Conservation (phyloP, 2,113 vertebrate species). For the Eonycteris spelaea region DNA sequence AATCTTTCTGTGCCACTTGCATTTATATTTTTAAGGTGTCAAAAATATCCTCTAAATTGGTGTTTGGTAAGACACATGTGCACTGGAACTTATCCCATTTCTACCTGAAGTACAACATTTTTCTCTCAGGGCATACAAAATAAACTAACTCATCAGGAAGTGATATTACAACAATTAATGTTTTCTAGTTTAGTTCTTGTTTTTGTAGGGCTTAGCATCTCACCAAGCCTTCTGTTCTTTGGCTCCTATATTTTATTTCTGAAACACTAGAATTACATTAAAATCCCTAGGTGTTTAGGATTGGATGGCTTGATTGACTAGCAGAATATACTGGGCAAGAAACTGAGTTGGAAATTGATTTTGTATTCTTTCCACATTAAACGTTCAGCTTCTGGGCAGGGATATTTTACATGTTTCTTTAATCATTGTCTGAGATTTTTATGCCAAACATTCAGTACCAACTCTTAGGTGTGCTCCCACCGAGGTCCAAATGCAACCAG, state of each 20-base stretch:
- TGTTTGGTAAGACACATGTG: background rate
- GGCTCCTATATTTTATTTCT: slow-evolving; percentile 3
- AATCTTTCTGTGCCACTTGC: background rate
- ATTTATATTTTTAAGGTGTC: background rate
- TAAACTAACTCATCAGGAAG: background rate
- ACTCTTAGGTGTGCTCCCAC: background rate
- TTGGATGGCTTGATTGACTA: background rate
- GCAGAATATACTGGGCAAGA: slow-evolving; percentile 9
- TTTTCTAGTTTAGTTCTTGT: background rate
- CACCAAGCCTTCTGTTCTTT: background rate
- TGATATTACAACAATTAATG: background rate
- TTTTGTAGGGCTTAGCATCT: slow-evolving; percentile 35
- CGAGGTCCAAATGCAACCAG: background rate
- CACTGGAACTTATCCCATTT: background rate
- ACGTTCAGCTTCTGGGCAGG: background rate
- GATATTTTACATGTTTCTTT: background rate
- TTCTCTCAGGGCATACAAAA: background rate
- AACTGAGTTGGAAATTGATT: background rate
- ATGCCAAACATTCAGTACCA: background rate
- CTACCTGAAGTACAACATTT: background rate
- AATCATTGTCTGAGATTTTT: background rate
- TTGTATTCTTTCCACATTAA: slow-evolving; percentile 33
- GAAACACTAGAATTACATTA: background rate
- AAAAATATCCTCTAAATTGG: slow-evolving; percentile 18
- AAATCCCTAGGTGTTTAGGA: background rate